A percentile compares a stretch with the other conserved stretches of the same genome.
phyloP scores from a whole-genome alignment of 2,113 vertebrate species.

The Turdus rufiventris region DNA sequence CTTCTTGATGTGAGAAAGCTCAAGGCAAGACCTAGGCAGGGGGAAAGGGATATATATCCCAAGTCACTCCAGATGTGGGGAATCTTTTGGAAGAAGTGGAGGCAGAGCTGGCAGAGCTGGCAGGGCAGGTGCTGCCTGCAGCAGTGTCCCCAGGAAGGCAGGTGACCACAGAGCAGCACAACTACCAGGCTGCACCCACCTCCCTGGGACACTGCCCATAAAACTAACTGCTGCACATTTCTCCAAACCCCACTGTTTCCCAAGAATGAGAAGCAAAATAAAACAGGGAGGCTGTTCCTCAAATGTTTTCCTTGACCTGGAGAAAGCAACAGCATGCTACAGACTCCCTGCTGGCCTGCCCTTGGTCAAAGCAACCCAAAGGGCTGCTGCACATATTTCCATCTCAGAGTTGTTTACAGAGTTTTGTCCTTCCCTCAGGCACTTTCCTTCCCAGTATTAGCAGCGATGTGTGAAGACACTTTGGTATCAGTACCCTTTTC shows the following conservation, averaged over 20 bases:
- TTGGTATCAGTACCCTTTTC: slow-evolving; percentile 21
- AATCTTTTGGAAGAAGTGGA: background rate
- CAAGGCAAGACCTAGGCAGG: background rate
- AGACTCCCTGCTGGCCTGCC: background rate
- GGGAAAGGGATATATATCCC: background rate
- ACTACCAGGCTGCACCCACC: background rate
- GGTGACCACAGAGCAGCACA: fast-evolving
- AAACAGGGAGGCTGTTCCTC: background rate
- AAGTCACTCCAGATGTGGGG: background rate
- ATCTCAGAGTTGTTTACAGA: slow-evolving; percentile 38
- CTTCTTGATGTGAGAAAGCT: background rate
- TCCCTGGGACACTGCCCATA: background rate
- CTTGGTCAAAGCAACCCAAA: background rate
- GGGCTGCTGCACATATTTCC: background rate
- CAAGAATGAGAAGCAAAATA: slow-evolving; percentile 19
- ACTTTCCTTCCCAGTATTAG: slow-evolving; percentile 18
- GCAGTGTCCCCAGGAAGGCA: background rate
- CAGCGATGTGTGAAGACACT: slow-evolving; percentile 40
- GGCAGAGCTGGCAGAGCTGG: background rate
- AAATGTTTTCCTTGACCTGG: background rate
- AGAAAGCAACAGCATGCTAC: background rate
- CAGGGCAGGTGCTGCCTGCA: background rate
- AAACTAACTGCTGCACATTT: background rate
- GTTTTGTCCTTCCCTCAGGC: slow-evolving; percentile 52
- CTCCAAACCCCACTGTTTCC: background rate